A percentile compares a stretch with the other conserved stretches of the same genome.
These are phyloP conservation scores for Phataginus tetradactyla DNA, from an alignment of 2,797 vertebrate species.

Conservation along the genomic window DNA sequence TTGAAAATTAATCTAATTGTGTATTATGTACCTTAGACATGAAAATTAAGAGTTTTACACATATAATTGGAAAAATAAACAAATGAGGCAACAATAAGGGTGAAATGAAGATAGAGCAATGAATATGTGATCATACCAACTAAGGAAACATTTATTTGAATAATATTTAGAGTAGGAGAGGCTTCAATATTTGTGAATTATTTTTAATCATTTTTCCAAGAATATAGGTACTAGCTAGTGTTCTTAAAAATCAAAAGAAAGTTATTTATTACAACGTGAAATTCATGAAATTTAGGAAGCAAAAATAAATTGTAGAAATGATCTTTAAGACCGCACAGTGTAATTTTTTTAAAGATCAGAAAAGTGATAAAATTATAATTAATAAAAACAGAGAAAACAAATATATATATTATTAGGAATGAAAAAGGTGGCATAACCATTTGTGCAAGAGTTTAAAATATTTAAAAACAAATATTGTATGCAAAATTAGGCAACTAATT, in stretches of 20 bases:
- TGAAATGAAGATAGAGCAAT: background rate
- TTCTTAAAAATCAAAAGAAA: background rate
- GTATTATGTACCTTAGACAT: background rate
- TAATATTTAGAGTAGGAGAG: background rate
- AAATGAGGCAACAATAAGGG: background rate
- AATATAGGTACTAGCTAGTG: background rate
- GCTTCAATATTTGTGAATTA: background rate
- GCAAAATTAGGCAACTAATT: background rate
- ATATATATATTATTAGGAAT: background rate
- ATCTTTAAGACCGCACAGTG: background rate
- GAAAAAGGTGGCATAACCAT: background rate
- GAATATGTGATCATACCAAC: background rate
- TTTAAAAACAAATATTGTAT: background rate
- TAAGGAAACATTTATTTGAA: background rate
- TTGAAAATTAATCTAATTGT: background rate
- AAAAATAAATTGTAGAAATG: background rate
- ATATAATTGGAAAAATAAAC: background rate
- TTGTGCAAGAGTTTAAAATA: background rate
- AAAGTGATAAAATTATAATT: background rate
- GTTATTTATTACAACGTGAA: background rate
- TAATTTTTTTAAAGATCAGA: background rate
- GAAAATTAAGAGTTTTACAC: background rate
- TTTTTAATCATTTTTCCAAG: background rate
- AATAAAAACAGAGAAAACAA: background rate
- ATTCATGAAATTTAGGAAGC: background rate